Base-by-base conservation (phyloP, 2,113 vertebrate genomes). In the Indicator indicator region DNA sequence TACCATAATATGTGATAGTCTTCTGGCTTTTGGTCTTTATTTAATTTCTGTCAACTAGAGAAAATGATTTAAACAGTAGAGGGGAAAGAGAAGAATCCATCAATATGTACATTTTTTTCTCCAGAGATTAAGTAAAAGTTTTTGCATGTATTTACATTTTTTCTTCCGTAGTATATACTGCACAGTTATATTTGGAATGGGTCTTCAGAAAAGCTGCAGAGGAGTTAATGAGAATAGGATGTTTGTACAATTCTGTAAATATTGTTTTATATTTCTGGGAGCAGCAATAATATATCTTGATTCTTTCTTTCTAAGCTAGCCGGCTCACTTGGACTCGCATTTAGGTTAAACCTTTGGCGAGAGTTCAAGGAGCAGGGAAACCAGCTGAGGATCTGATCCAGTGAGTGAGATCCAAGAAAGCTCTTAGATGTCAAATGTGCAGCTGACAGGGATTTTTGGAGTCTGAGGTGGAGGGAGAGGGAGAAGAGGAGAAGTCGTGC, bases 211-310 rank as follows among this genome's bases (percentile, higher is more conserved):
- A 79, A 91, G 85, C 87, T 91, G 87, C 89, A 89, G 95, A 91
- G 64, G 63, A 94, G 87, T 93, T 97, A 97, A 97, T 97, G 93
- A 97, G 94, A 93, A 87, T 91, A 94, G 95, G 94, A 96, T 97
- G 96, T 97, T 97, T 96, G 93, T 93, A 95, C 92, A 90, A 94
- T 93, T 93, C 89, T 90, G 92, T 97, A 96, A 97, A 96, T 96
- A 97, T 95, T 96, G 90, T 96, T 96, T 94, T 93, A 80, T 94
- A 94, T 96, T 96, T 96, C 89, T 97, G 92, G 86, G 88, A 96
- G 88, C 93, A 93, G 88, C 9, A 4, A 89, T 93, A 80, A 59
- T 94, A 80, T 94, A 79, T 96, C 92, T 76, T 58, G 83, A 88
- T 70, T 95, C 86, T 75, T 92, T 93, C 86, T 84, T 85, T 96